A percentile compares a stretch with the other conserved stretches of the same genome.
Conservation (phyloP, 2,797 vertebrate species). For the Micrastur ruficollis region DNA sequence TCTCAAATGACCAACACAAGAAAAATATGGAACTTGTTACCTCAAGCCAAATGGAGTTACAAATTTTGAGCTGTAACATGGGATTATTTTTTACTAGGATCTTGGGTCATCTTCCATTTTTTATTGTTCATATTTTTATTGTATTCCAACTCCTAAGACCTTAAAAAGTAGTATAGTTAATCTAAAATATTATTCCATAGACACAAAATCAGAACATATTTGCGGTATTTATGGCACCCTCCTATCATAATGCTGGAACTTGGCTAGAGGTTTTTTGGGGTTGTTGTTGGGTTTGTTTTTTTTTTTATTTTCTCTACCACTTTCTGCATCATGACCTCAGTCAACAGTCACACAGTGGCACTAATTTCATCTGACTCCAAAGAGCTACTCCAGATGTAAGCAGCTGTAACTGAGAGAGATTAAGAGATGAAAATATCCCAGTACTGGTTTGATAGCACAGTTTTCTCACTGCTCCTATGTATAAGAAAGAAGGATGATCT, state of each 20-base stretch:
- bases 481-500: not conserved
- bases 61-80: not conserved
- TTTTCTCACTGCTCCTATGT: not conserved
- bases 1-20: not conserved
- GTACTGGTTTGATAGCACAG: not conserved
- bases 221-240: not conserved
- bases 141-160: rapidly evolving
- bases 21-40: not conserved
- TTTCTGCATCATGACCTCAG: not conserved
- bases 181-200: not conserved
- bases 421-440: not conserved
- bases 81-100: not conserved
- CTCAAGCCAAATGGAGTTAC: not conserved
- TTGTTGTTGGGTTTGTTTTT: not conserved
- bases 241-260: not conserved
- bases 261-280: rapidly evolving
- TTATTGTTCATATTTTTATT: not conserved
- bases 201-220: not conserved
- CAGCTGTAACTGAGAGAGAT: not conserved
- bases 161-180: not conserved
- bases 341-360: not conserved
- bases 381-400: not conserved
- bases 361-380: not conserved
- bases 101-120: not conserved
- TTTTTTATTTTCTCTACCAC: too few species aligned